Conservation (phyloP, 2,113 vertebrate species). For the Hymenochirus boettgeri region DNA sequence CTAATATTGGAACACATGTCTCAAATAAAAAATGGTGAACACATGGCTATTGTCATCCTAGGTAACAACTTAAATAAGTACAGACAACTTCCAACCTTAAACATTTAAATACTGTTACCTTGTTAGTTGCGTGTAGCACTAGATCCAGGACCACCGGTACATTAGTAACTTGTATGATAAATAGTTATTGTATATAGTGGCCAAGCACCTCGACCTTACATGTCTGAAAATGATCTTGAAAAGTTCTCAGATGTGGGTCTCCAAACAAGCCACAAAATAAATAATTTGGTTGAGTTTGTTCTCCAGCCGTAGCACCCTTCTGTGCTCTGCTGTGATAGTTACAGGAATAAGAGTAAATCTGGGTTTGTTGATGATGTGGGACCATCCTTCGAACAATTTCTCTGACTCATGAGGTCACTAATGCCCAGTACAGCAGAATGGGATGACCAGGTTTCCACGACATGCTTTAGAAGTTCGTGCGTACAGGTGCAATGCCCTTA, state of each 20-base stretch:
- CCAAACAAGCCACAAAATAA: conserved; percentile 94
- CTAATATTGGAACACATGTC: no score
- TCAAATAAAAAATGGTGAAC: no score
- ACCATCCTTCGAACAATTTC: conserved; percentile 94
- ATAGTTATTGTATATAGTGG: conserved; percentile 95
- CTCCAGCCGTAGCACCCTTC: conserved; percentile 48
- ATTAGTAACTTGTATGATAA: conserved; percentile 93
- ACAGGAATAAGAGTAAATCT: conserved; percentile 72
- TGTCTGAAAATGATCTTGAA: conserved; percentile 94
- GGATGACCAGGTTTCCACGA: conserved; percentile 89
- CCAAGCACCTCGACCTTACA: conserved; percentile 98
- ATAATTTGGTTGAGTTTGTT: conserved; percentile 62
- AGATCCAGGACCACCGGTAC: conserved; percentile 90
- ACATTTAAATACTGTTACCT: conserved; percentile 61
- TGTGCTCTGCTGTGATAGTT: conserved; percentile 74
- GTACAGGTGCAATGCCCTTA: conserved; percentile 85
- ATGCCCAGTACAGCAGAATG: conserved; percentile 92
- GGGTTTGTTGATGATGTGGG: conserved; percentile 86
- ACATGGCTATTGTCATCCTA: no score
- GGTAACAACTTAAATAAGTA: not conserved
- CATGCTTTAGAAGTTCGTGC: conserved; percentile 88
- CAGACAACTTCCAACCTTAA: not conserved
- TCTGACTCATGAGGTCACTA: conserved; percentile 93
- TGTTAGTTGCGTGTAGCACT: conserved; percentile 95
- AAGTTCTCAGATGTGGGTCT: conserved; percentile 93